A percentile compares a stretch with the other conserved stretches of the same genome.
Evolutionary conservation across 1,140 invertebrate species (phyloP).

Genomic region (Dreissena polymorpha): DNA sequence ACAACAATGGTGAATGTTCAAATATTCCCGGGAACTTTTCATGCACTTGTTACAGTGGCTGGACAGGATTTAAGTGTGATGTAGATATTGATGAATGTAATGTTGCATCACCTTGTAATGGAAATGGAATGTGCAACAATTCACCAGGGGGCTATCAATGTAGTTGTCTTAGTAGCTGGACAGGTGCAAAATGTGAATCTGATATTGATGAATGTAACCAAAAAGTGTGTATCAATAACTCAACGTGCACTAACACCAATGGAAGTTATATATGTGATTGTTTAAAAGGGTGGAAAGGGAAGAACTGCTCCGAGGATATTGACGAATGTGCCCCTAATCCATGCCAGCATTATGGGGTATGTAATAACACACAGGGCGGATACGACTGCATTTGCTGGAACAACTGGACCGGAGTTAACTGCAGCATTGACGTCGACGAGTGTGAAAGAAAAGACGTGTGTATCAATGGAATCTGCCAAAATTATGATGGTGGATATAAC

Average conservation of each 20-base stretch:
- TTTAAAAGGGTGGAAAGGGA: conserved; percentile 18
- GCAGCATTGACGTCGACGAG: conserved; percentile 51
- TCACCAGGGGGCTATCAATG: conserved; percentile 41
- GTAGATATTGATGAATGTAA: conserved; percentile 47
- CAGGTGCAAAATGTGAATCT: conserved; percentile 20
- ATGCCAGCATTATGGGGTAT: neutral
- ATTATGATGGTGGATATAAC: conserved; percentile 43
- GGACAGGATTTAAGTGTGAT: conserved; percentile 37
- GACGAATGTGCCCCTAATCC: conserved; percentile 11
- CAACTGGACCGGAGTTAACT: conserved; percentile 37
- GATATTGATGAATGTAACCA: conserved; percentile 50
- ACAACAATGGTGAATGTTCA: conserved; percentile 44
- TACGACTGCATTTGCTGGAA: conserved; percentile 36
- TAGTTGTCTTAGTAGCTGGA: conserved; percentile 18
- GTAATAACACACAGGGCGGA: conserved; percentile 13
- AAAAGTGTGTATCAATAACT: neutral
- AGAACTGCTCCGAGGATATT: conserved; percentile 4
- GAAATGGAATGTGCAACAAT: conserved; percentile 18
- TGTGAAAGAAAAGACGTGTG: conserved; percentile 35
- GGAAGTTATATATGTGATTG: conserved; percentile 31
- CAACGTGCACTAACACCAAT: neutral
- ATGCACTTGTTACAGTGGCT: conserved; percentile 45
- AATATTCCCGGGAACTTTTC: conserved; percentile 50
- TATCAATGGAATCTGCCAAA: conserved; percentile 41
- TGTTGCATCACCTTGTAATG: neutral